Base-by-base conservation (phyloP, 2,888 invertebrate species). In the Itoplectis maculator region DNA sequence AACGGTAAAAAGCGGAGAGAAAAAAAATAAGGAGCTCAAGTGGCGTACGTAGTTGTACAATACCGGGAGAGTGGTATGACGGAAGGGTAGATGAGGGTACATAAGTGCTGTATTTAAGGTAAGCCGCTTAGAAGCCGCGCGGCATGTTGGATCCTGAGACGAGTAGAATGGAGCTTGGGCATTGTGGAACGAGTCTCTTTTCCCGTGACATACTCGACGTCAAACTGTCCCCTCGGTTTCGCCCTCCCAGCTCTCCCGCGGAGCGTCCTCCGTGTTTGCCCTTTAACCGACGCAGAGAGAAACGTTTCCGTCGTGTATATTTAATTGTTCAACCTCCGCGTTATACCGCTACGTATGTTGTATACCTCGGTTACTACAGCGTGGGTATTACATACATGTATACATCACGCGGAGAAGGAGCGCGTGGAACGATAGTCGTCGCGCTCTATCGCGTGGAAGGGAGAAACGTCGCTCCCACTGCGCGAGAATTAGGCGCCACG, bases 401-500 rank as follows among this genome's bases (percentile, higher is more conserved):
- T 29, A 29, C 5, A 29, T 29, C 2, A 2, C 2, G 29, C 29
- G 29, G 56, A 29, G 23, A 70, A 20, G 42, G 6, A 45, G 45
- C 45, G 2, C 20, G 70, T 54, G 23, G 23, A 59, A 45, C 35
- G 59, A 35, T 35, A 9, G 68, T 68, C 49, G 49, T 35, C 49
- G 8, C 8, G n/a, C 18, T 6, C 5, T 9, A 13, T 8, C 42
- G 42, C 59, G 7, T 5, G 9, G 1, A 15, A 69, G 3, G 51
- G 9, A 35, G 68, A 68, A 68, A 37, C 11, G 23, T 13, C 20
- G 51, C 40, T 8, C 3, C n/a, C 59, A 63, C 75, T 77, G 29
- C 86, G 86, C 75, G 84, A 85, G 86, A 87, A 88, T 86, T 86
- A 86, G 85, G 72, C 73, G 78, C 72, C 54, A 78, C 54, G 65